A percentile compares a stretch with the other conserved stretches of the same genome.
These are phyloP conservation scores for Brachyptera risi DNA, from an alignment of 2,888 invertebrate genomes.

Conservation along the genomic window DNA sequence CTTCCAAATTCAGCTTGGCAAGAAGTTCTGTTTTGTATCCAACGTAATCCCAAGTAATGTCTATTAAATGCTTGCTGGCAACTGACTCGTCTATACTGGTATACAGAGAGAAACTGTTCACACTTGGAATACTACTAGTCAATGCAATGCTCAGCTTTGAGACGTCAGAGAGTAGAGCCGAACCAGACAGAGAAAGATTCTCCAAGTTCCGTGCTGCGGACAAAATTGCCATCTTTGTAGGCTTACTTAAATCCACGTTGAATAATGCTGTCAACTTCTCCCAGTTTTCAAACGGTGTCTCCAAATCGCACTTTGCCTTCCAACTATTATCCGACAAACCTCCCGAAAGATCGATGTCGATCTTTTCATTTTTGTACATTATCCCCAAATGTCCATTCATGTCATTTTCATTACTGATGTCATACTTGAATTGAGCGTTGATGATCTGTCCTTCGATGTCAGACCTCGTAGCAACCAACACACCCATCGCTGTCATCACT, in stretches of 20 bases:
- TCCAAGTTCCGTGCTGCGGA: conserved; percentile 13
- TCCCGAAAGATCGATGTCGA: conserved; percentile 10
- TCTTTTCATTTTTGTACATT: not conserved
- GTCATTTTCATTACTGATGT: not conserved
- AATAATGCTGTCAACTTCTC: conserved; percentile 31
- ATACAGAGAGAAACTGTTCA: conserved; percentile 13
- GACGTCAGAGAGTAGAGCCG: not conserved
- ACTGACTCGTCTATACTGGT: not conserved
- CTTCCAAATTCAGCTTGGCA: conserved; percentile 1
- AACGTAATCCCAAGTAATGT: conserved; percentile 2
- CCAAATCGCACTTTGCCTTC: conserved; percentile 30
- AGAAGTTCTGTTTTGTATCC: conserved; percentile 10
- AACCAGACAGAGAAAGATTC: not conserved
- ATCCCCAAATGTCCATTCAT: conserved; percentile 16
- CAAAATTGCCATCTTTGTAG: conserved; percentile 28
- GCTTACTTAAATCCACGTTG: conserved; percentile 32
- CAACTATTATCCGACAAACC: not conserved
- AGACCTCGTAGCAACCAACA: conserved; percentile 14
- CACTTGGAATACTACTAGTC: conserved; percentile 8
- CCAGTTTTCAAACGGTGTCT: conserved; percentile 34
- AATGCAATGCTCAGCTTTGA: conserved; percentile 8
- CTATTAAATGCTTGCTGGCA: too few species aligned
- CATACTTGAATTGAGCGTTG: conserved; percentile 22
- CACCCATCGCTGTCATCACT: conserved; percentile 9
- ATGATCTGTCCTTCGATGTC: conserved; percentile 17